Evolutionary conservation across 2,888 invertebrate genomes (phyloP).

Genomic region (Arge pagana): DNA sequence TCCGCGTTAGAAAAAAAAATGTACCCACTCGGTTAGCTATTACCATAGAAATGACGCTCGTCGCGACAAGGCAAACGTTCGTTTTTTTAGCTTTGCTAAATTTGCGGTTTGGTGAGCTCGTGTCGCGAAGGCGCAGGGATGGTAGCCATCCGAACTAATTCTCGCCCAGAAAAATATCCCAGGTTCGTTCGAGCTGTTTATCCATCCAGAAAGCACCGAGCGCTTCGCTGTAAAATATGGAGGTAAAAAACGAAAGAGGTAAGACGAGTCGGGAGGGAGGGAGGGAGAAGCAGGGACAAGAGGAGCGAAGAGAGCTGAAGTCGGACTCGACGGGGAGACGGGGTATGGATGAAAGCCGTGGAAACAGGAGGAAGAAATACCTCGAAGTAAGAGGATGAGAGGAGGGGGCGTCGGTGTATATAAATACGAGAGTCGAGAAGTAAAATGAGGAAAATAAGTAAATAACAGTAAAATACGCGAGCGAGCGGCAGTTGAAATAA

Average conservation of each 20-base stretch:
- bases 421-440: neutral
- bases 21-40: too few species aligned
- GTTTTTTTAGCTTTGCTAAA: too few species aligned
- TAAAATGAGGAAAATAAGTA: neutral
- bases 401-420: slow-evolving; percentile 17
- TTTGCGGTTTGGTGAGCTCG: too few species aligned
- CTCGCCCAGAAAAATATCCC: too few species aligned
- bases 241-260: slow-evolving; percentile 2
- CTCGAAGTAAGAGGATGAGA: neutral
- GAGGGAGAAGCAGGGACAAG: slow-evolving; percentile 14
- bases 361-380: neutral
- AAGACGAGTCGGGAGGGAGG: slow-evolving; percentile 6
- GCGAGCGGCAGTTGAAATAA: slow-evolving; percentile 33
- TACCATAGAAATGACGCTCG: too few species aligned
- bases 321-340: slow-evolving; percentile 32
- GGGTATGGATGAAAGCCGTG: neutral
- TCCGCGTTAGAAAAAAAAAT: too few species aligned
- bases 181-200: slow-evolving; percentile 10
- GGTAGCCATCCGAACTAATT: too few species aligned
- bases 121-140: too few species aligned
- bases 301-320: slow-evolving; percentile 24
- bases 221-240: neutral
- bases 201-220: slow-evolving; percentile 1
- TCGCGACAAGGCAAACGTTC: too few species aligned
- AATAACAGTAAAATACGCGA: neutral